A percentile compares a stretch with the other conserved stretches of the same genome.
Conservation (phyloP, 2,797 vertebrate genomes). For the Eulemur coronatus region DNA sequence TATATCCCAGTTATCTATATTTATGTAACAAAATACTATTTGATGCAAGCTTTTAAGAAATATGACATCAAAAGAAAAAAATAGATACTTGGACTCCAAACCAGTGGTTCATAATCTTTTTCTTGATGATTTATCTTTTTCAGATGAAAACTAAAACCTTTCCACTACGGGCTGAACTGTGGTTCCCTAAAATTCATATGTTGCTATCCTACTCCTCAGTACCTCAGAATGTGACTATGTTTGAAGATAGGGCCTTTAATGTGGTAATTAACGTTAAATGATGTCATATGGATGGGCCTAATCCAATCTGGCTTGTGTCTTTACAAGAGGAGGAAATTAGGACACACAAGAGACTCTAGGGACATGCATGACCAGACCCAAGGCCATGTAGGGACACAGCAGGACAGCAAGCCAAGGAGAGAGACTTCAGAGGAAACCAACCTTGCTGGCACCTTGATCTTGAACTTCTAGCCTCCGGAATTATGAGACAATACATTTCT, state of each 20-base stretch:
- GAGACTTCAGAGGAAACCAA: neutral
- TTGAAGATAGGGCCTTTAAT: neutral
- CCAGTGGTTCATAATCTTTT: neutral
- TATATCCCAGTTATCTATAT: neutral
- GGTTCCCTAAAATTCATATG: neutral
- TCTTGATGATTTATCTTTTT: neutral
- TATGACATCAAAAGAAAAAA: neutral
- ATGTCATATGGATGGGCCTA: neutral
- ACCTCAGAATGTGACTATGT: neutral
- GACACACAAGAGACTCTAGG: neutral
- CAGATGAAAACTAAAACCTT: neutral
- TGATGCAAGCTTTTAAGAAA: neutral
- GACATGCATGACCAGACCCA: too few relatives aligned
- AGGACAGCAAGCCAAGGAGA: neutral
- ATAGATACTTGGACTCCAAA: neutral
- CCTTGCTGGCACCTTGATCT: neutral
- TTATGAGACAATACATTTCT: neutral
- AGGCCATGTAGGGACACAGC: neutral
- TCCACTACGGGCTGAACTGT: neutral
- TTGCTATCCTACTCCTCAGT: neutral
- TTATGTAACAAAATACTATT: neutral
- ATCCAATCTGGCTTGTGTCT: neutral
- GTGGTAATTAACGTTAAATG: neutral
- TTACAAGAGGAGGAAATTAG: neutral
- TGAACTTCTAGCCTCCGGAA: neutral